Base-by-base conservation (phyloP, 2,113 vertebrate genomes). In the Varanus komodoensis region DNA sequence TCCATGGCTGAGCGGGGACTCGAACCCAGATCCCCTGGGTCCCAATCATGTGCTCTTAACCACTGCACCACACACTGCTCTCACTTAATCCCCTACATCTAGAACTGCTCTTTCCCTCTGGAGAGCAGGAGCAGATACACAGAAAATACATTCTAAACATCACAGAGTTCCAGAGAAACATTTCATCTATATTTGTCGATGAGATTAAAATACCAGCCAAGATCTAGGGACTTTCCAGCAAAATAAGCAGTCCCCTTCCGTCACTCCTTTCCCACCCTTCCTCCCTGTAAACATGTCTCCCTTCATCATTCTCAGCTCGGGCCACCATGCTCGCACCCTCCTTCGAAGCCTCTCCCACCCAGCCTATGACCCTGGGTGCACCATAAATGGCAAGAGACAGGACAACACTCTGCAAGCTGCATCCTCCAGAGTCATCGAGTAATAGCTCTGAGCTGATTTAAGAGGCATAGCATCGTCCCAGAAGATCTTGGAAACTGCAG, bases 171-270 rank as follows among this genome's bases (percentile, higher is more conserved):
- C 64, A 87, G 17, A 6, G 11, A 67, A 32, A 87, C 61, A 80
- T 84, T 71, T 32, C 64, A 71, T 69, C 29, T 69, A 4, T 12
- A 69, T 69, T 84, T 27, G 44, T 80, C 86, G 52, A 17, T 68
- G 74, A 77, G 34, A 29, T 87, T 68, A 87, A 23, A 87, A 80
- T 87, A n/a, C 6, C 75, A 52, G n/a, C 27, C 27, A 79, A 29
- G 50, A 50, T 50, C 32, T 32, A 84, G 83, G 83, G 67, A 84
- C 57, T 67, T 87, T 78, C 75, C 86, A 80, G 61, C 7, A 67
- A 87, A 87, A n/a, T 79, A 87, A 68, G 86, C 29, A 68, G 61
- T 68, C 29, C 21, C 44, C 29, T 79, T 71, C 32, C 23, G 21
- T 74, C 27, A 67, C 19, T 48, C 64, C 7, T 23, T 19, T 67